Evolutionary conservation across 53 echinoderm and acorn worm species (phyloP), one percentile per base, ranked within the genome.

Genomic region (Holothuria scabra): DNA sequence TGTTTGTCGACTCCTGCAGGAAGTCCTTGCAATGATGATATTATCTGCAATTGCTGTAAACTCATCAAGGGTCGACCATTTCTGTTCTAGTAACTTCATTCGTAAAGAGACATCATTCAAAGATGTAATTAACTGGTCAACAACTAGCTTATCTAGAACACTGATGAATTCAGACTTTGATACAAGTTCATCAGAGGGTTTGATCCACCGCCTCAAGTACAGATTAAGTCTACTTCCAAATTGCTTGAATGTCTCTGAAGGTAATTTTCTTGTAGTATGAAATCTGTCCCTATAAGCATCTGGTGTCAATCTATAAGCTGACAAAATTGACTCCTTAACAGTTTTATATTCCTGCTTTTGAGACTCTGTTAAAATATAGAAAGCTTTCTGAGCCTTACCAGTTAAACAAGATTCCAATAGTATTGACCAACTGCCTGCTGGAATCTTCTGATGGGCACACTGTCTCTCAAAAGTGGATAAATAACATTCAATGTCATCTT

Each of bases 401-500:
- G 84, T 88, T 28, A 84, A 59, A 79, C 60, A 92, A 31, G 88
- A 86, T 60, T 88, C 92, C 48, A 92, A 33, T 33, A 89, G 28
- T 20, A 35, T 34, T 21, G 86, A 41, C 82, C 82, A 85, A 23
- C 56, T 84, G 24, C 78, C 78, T 13, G 41, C 31, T 18, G n/a
- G 44, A 62, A 81, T 81, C 12, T 19, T 19, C 19, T 62, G 81
- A 63, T 37, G 60, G 24, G 9, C 32, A 41, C 81, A 81, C 12
- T 87, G 48, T 56, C 87, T 61, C 37, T 90, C 84, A 68, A 90
- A 90, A 28, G 90, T 90, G 26, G 66, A 34, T 26, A 78, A 56
- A 33, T 86, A 86, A 65, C 86, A 86, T 26, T 71, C 82, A n/a
- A 90, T 26, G 35, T 90, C 91, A 84, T 90, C 87, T n/a, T 90